Conservation (phyloP, 2,113 vertebrate genomes). For the Serinus canaria region DNA sequence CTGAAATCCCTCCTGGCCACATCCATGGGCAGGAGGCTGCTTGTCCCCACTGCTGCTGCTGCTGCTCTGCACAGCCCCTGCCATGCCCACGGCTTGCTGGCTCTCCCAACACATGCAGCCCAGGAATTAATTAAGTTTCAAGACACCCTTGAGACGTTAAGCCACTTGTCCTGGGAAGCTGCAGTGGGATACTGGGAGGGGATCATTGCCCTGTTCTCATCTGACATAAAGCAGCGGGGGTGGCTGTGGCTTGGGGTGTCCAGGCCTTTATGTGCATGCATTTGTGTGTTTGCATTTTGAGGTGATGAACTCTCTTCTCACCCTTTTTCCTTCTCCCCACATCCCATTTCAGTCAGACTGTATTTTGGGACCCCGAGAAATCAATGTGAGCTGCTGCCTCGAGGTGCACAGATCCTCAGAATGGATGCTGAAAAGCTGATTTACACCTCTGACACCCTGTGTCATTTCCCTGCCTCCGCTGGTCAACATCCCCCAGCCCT, state of each 20-base stretch:
- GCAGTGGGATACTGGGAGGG: fast-evolving
- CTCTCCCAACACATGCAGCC: not conserved
- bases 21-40: not conserved
- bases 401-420: not conserved
- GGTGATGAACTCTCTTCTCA: not conserved
- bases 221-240: not conserved
- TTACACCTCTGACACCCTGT: not conserved
- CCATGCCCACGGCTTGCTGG: fast-evolving
- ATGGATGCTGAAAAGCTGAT: not conserved
- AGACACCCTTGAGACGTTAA: not conserved
- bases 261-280: not conserved
- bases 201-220: not conserved
- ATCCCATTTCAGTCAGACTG: not conserved
- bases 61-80: not conserved
- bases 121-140: not conserved
- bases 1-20: not conserved
- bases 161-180: not conserved
- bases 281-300: not conserved
- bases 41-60: not conserved
- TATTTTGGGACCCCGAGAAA: not conserved
- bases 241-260: not conserved
- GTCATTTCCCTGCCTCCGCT: not conserved
- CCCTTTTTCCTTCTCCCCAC: not conserved
- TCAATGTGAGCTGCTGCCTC: not conserved
- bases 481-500: not conserved